These are phyloP conservation scores for Crotalus tigris DNA, from an alignment of 2,113 vertebrate species.

Conservation along the genomic window DNA sequence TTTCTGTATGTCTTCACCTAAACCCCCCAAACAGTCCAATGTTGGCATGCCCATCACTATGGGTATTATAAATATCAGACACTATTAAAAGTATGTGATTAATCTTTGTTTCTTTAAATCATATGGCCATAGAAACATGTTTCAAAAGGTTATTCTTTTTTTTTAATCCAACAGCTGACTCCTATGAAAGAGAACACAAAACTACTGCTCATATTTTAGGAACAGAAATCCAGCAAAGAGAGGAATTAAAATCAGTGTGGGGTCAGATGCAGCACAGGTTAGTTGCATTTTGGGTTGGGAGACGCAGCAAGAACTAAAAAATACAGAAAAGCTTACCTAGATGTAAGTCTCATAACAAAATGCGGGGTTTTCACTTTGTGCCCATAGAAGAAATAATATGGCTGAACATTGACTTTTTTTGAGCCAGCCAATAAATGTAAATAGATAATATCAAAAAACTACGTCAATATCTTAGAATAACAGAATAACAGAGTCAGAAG, in stretches of 20 bases:
- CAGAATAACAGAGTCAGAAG: neutral
- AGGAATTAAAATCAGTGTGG: constrained; percentile 29
- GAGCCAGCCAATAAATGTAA: neutral
- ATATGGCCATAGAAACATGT: neutral
- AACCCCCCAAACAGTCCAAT: neutral
- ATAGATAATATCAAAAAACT: neutral
- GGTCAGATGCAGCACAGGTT: constrained; percentile 74
- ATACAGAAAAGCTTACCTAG: neutral
- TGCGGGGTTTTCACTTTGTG: neutral
- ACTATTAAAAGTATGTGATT: neutral
- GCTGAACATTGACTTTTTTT: neutral
- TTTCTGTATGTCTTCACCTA: neutral
- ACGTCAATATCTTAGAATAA: neutral
- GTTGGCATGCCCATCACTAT: no score
- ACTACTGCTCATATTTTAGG: neutral
- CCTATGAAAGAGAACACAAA: constrained; percentile 5
- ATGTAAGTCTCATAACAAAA: neutral
- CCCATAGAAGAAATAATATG: neutral
- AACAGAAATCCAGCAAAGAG: constrained; percentile 25
- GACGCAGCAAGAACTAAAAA: neutral
- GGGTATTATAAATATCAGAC: neutral
- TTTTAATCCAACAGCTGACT: constrained; percentile 43
- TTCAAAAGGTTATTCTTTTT: constrained; percentile 21
- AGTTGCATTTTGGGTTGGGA: constrained; percentile 15
- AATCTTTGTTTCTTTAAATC: neutral